Base-by-base conservation (phyloP, 2,888 invertebrate species). In the Leptopterna dolabrata region DNA sequence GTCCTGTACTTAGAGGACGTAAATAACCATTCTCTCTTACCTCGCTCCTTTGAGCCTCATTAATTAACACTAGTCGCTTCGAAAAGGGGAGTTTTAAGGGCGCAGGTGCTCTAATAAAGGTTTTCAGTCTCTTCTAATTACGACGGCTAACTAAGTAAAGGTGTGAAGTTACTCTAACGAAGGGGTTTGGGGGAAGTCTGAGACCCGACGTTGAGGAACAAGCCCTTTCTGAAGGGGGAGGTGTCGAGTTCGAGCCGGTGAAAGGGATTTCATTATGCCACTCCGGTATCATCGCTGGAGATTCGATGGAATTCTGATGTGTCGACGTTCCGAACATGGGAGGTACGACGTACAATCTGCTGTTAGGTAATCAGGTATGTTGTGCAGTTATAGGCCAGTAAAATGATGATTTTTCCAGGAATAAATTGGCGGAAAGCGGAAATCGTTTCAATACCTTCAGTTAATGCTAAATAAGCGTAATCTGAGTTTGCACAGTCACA, bases 61-160 rank as follows among this genome's bases (percentile, higher is more conserved):
- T 63, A 63, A 63, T 63, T 63, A 63, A 63, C 63, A 63, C 63
- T 63, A 63, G 24, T 24, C 3, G 24, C 63, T 24, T 63, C 63
- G 63, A 78, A 78, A 43, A 43, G 78, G n/a, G 45, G 78, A 78
- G 78, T 43, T 78, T 78, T 27, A 3, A 19, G 41, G 45, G 45
- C 36, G 29, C 81, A 81, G 81, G 51, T 81, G 47, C 51, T 81
- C 81, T 81, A 55, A 81, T 81, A 81, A 81, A 81, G 51, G 81
- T 81, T 81, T 81, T 30, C 63, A 13, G 81, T 81, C 81, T 81
- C 51, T 81, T 81, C 81, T 81, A 81, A 81, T 81, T 81, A 81
- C 55, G 81, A 55, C 7, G 47, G 81, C 55, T 81, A 81, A 81
- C 81, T 81, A 51, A 81, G 81, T 81, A 24, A 45, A 19, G 63